Evolutionary conservation across 2,888 invertebrate genomes (phyloP).

Genomic region (Strigamia maritima): DNA sequence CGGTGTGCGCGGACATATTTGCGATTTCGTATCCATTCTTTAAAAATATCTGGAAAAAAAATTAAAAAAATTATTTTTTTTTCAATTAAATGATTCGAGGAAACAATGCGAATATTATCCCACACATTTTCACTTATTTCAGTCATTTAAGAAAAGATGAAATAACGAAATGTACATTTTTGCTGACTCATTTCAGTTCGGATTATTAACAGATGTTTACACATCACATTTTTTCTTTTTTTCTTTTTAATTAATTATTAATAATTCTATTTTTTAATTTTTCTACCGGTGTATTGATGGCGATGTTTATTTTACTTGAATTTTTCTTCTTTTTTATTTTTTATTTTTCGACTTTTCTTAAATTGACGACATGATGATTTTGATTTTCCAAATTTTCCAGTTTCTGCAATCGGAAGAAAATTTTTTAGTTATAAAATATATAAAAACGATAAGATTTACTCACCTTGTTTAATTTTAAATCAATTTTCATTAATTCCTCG

Average conservation of each 20-base stretch:
- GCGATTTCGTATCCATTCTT: not conserved
- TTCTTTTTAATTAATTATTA: not conserved
- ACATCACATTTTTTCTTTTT: not conserved
- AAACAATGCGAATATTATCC: too few relatives aligned
- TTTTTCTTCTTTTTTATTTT: too few relatives aligned
- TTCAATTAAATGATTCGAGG: too few relatives aligned
- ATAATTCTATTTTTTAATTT: too few relatives aligned
- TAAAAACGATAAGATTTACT: not conserved
- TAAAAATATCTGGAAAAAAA: too few relatives aligned
- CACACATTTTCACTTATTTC: not conserved
- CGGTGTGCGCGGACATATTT: not conserved
- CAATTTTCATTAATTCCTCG: not conserved
- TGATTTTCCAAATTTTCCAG: not conserved
- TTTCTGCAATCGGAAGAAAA: not conserved
- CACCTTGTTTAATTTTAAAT: not conserved
- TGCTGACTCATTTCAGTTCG: not conserved
- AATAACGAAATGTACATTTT: not conserved
- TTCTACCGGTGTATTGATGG: too few relatives aligned
- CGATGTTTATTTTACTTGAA: too few relatives aligned
- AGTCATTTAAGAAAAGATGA: not conserved
- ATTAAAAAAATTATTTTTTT: too few relatives aligned
- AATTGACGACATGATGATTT: not conserved
- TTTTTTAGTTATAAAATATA: not conserved
- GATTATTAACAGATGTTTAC: not conserved
- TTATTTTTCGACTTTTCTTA: too few relatives aligned